phyloP scores from a whole-genome alignment of 2,113 vertebrate genomes.

The Nesoenas mayeri region DNA sequence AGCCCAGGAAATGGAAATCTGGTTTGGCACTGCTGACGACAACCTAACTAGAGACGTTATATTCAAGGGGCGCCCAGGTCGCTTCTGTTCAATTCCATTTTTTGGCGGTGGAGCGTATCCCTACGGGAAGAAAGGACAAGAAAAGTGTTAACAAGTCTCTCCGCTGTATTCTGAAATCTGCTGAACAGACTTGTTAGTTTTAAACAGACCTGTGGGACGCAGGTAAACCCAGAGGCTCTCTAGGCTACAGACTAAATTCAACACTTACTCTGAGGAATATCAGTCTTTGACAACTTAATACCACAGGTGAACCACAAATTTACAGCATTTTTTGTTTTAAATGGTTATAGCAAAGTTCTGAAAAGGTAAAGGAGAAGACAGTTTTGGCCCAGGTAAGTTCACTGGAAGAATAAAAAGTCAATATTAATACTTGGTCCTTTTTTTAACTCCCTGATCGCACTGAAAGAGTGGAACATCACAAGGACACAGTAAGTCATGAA shows the following conservation, averaged over 20 bases:
- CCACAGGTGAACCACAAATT: rapidly evolving
- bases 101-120: constrained; percentile 94
- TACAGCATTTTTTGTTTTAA: not conserved
- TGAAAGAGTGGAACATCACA: not conserved
- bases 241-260: not conserved
- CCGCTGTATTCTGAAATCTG: not conserved
- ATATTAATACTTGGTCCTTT: not conserved
- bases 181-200: not conserved
- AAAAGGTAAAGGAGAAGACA: not conserved
- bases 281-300: not conserved
- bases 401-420: not conserved
- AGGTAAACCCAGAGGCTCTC: not conserved
- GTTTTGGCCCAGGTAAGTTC: not conserved
- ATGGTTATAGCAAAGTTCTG: not conserved
- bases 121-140: constrained; percentile 64
- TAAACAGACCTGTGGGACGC: not conserved
- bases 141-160: not conserved
- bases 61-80: constrained; percentile 91
- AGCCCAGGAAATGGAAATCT: constrained; percentile 96
- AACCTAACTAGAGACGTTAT: constrained; percentile 94
- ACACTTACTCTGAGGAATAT: not conserved
- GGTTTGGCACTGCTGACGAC: constrained; percentile 95
- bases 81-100: constrained; percentile 96
- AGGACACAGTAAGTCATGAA: not conserved
- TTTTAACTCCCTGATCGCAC: rapidly evolving